phyloP scores from a whole-genome alignment of 2,888 invertebrate genomes.

The Mystacides longicornis region DNA sequence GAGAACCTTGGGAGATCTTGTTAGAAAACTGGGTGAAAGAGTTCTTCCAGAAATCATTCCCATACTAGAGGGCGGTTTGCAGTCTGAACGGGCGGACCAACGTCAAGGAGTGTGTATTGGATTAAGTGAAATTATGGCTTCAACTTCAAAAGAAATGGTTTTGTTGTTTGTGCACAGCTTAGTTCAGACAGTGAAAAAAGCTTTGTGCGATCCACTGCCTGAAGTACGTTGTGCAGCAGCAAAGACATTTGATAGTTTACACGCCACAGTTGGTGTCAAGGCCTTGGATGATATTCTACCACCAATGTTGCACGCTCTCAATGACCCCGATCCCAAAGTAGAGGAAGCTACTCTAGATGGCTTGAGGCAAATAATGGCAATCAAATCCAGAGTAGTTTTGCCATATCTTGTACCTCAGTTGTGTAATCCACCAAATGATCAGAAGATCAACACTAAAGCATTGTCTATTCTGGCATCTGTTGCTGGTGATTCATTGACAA shows the following conservation, averaged over 20 bases:
- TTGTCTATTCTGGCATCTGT: constrained; percentile 90
- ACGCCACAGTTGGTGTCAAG: constrained; percentile 85
- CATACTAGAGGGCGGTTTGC: constrained; percentile 87
- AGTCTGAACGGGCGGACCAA: constrained; percentile 88
- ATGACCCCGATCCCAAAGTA: constrained; percentile 67
- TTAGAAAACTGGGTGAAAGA: constrained; percentile 93
- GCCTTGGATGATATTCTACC: constrained; percentile 97
- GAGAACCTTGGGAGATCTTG: constrained; percentile 91
- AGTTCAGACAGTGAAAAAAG: constrained; percentile 90
- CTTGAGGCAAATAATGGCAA: constrained; percentile 92
- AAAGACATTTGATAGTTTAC: constrained; percentile 92
- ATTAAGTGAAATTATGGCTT: constrained; percentile 94
- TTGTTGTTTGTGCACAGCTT: constrained; percentile 81
- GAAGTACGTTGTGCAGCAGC: constrained; percentile 94
- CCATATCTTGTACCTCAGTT: constrained; percentile 95
- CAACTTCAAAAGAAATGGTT: constrained; percentile 92
- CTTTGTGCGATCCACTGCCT: constrained; percentile 86
- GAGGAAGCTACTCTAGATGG: constrained; percentile 94
- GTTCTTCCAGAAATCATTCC: constrained; percentile 98
- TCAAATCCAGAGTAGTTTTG: constrained; percentile 90
- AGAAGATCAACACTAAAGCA: constrained; percentile 78
- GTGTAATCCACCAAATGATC: constrained; percentile 60
- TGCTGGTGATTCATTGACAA: constrained; percentile 86
- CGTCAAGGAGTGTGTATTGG: constrained; percentile 98
- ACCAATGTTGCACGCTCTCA: constrained; percentile 68